These are phyloP conservation scores for Drosophila leontia DNA, from an alignment of 1,140 invertebrate genomes.

Conservation along the genomic window DNA sequence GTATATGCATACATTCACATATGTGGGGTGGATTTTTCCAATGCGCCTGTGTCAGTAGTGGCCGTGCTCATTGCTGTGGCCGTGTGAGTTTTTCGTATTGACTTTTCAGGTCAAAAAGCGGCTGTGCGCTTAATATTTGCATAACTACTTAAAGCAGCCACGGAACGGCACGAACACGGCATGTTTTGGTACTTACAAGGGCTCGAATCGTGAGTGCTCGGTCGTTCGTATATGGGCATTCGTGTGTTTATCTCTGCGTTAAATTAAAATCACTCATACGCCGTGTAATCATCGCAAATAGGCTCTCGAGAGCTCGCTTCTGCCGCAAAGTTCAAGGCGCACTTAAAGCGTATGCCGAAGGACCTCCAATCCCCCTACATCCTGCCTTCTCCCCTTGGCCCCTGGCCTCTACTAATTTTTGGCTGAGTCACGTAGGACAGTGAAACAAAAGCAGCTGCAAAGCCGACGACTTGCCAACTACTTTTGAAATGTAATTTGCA, in stretches of 20 bases:
- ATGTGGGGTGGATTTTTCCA: slow-evolving; percentile 21
- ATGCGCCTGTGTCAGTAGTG: slow-evolving; percentile 39
- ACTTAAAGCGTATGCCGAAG: slow-evolving; percentile 26
- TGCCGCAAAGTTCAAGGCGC: slow-evolving; percentile 65
- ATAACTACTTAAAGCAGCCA: slow-evolving; percentile 72
- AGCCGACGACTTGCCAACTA: slow-evolving; percentile 67
- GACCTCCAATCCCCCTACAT: slow-evolving; percentile 6
- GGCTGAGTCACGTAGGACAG: slow-evolving; percentile 64
- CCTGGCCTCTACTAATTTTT: slow-evolving; percentile 43
- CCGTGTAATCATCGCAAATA: slow-evolving; percentile 55
- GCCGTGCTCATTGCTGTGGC: slow-evolving; percentile 47
- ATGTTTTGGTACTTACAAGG: slow-evolving; percentile 23
- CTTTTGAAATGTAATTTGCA: slow-evolving; percentile 65
- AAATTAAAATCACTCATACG: slow-evolving; percentile 79
- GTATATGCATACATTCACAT: neutral
- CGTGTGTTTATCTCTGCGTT: slow-evolving; percentile 57
- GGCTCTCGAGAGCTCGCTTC: slow-evolving; percentile 27
- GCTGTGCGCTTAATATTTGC: slow-evolving; percentile 77
- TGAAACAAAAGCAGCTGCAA: slow-evolving; percentile 41
- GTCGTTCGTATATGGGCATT: slow-evolving; percentile 26
- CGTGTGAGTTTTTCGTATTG: slow-evolving; percentile 71
- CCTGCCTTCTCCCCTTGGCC: neutral
- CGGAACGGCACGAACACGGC: slow-evolving; percentile 24
- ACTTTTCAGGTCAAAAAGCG: slow-evolving; percentile 77
- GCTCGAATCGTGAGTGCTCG: slow-evolving; percentile 20